Percentiles rank a stretch among this genome's conserved stretches.
phyloP scores from a whole-genome alignment of 2,797 vertebrate genomes.

The Adrianichthys oophorus region DNA sequence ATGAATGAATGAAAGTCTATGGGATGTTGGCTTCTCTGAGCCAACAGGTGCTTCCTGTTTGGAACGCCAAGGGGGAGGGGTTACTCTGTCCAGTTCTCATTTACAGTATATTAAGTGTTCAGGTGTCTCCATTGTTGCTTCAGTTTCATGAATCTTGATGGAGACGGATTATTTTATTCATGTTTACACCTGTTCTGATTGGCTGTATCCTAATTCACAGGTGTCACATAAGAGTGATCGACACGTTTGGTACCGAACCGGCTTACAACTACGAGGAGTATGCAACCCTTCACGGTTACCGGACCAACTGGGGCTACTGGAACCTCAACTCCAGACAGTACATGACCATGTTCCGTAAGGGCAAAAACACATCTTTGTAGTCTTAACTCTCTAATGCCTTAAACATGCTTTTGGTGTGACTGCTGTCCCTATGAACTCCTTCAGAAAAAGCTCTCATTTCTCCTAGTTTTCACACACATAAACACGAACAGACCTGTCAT shows the following conservation, averaged over 20 bases:
- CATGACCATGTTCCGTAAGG: conserved; percentile 99
- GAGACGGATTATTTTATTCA: too few relatives aligned
- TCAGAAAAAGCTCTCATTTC: not conserved
- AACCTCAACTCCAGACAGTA: conserved; percentile 93
- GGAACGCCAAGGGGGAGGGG: too few relatives aligned
- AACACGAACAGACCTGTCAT: conserved; percentile 15
- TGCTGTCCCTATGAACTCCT: not conserved
- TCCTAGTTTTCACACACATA: not conserved
- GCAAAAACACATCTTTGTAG: not conserved
- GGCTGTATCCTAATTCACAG: conserved; percentile 61
- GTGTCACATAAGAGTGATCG: conserved; percentile 94
- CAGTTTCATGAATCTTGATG: too few relatives aligned
- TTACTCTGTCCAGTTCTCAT: too few relatives aligned
- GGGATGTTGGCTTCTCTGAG: too few relatives aligned
- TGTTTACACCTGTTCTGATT: too few relatives aligned
- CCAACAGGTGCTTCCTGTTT: too few relatives aligned
- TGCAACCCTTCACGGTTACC: conserved; percentile 89
- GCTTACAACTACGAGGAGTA: conserved; percentile 97
- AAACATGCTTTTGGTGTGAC: too few relatives aligned
- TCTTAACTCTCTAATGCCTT: not conserved
- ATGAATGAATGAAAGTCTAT: too few relatives aligned
- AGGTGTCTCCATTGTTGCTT: too few relatives aligned
- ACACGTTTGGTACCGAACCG: conserved; percentile 95
- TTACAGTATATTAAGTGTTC: too few relatives aligned
- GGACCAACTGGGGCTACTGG: conserved; percentile 99